phyloP scores from a whole-genome alignment of 2,888 invertebrate genomes.

The Trachelus tabidus region DNA sequence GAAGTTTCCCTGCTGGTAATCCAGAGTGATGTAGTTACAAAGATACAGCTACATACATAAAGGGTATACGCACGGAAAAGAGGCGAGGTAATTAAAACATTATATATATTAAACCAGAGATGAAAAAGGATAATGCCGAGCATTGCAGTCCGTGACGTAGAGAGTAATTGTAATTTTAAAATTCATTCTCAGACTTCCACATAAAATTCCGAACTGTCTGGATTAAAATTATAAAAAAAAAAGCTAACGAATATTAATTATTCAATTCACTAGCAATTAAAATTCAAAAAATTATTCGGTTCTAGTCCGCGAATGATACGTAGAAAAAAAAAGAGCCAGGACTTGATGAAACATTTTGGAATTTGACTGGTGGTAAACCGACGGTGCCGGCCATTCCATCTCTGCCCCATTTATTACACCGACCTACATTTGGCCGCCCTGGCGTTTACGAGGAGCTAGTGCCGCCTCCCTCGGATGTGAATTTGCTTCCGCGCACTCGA shows the following conservation, averaged over 20 bases:
- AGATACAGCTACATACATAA: not conserved
- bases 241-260: not conserved
- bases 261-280: not conserved
- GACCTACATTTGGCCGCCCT: slow-evolving; percentile 2
- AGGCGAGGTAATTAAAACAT: not conserved
- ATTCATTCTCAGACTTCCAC: not conserved
- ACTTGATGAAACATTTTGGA: not conserved
- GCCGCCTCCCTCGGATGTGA: not conserved
- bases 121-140: not conserved
- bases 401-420: not conserved
- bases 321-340: not conserved
- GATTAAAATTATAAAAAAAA: not conserved
- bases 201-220: not conserved
- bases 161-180: not conserved
- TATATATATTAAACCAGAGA: not conserved
- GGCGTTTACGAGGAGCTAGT: not conserved
- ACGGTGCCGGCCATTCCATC: not conserved
- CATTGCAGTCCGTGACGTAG: not conserved
- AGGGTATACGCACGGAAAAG: not conserved
- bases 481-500: not conserved
- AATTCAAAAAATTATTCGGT: not conserved
- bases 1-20: not conserved
- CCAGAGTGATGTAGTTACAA: not conserved
- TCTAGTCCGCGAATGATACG: not conserved
- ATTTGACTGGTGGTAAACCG: not conserved